Evolutionary conservation across 1,140 invertebrate species (phyloP).

Genomic region (Panonychus citri): DNA sequence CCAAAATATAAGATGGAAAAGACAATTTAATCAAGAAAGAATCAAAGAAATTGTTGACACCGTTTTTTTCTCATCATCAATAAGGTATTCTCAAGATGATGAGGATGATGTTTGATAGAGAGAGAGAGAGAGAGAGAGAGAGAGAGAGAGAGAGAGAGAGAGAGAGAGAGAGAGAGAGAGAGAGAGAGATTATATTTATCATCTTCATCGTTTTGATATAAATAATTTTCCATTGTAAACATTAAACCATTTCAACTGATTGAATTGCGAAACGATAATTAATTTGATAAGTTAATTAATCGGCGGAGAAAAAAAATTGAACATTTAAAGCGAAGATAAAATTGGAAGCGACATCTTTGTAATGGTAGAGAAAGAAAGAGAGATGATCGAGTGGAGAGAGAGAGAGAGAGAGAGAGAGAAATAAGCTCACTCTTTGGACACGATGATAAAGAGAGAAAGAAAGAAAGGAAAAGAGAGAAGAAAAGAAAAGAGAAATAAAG

Average conservation of each 20-base stretch:
- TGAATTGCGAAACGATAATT: background rate
- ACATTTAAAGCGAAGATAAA: background rate
- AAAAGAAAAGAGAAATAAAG: background rate
- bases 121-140: background rate
- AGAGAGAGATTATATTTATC: slow-evolving; percentile 12
- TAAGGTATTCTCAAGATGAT: too few species aligned
- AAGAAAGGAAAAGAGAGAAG: background rate
- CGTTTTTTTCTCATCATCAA: too few species aligned
- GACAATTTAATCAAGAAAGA: too few species aligned
- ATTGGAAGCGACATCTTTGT: background rate
- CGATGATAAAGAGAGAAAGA: background rate
- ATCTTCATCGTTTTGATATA: too few species aligned
- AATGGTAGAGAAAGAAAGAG: background rate
- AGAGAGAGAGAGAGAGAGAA: background rate
- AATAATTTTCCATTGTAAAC: background rate
- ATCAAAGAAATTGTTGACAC: too few species aligned
- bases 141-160: background rate
- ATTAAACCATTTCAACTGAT: background rate
- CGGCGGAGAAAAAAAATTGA: background rate
- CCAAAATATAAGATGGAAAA: too few species aligned
- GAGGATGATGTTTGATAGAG: background rate
- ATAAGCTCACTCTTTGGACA: background rate
- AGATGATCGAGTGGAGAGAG: background rate
- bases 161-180: too few species aligned
- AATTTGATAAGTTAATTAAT: background rate